A percentile compares a stretch with the other conserved stretches of the same genome.
Conservation (phyloP, 2,888 invertebrate genomes). For the Notocelia uddmanniana region DNA sequence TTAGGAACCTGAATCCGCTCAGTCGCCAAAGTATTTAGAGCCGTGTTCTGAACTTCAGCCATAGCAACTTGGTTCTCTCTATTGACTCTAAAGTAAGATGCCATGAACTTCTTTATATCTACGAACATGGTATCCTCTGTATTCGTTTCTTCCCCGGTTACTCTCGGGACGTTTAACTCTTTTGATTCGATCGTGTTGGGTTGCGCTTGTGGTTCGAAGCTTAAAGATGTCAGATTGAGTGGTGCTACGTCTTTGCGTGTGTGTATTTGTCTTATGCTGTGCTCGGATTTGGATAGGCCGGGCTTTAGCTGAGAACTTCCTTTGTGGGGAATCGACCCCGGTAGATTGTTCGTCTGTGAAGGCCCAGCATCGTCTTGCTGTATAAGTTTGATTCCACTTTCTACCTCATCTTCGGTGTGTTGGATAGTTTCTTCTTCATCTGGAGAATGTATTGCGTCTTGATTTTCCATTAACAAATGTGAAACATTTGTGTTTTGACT, state of each 20-base stretch:
- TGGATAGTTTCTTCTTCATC: slow-evolving; percentile 56
- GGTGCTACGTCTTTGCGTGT: slow-evolving; percentile 74
- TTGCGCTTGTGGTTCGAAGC: slow-evolving; percentile 60
- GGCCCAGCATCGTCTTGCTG: slow-evolving; percentile 72
- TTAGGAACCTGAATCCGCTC: slow-evolving; percentile 56
- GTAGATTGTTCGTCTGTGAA: slow-evolving; percentile 64
- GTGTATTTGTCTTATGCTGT: slow-evolving; percentile 71
- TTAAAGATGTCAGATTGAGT: slow-evolving; percentile 67
- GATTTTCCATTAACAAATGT: slow-evolving; percentile 72
- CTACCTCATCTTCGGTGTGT: slow-evolving; percentile 16
- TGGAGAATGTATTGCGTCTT: slow-evolving; percentile 58
- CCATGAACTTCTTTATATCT: slow-evolving; percentile 76
- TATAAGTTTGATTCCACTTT: slow-evolving; percentile 42
- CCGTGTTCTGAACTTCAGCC: slow-evolving; percentile 59
- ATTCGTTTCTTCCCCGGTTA: slow-evolving; percentile 53
- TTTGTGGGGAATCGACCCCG: slow-evolving; percentile 66
- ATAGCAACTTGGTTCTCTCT: slow-evolving; percentile 59
- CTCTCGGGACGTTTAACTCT: slow-evolving; percentile 67
- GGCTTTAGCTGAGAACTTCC: slow-evolving; percentile 56
- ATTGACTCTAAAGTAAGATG: slow-evolving; percentile 72
- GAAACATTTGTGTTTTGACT: slow-evolving; percentile 66
- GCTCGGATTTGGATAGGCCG: slow-evolving; percentile 78
- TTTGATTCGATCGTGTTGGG: slow-evolving; percentile 58
- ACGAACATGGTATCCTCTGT: slow-evolving; percentile 64
- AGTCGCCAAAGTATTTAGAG: slow-evolving; percentile 52